Evolutionary conservation across 2,797 vertebrate species (phyloP), one percentile per base, ranked within the genome.

Genomic region (Carduelis carduelis): DNA sequence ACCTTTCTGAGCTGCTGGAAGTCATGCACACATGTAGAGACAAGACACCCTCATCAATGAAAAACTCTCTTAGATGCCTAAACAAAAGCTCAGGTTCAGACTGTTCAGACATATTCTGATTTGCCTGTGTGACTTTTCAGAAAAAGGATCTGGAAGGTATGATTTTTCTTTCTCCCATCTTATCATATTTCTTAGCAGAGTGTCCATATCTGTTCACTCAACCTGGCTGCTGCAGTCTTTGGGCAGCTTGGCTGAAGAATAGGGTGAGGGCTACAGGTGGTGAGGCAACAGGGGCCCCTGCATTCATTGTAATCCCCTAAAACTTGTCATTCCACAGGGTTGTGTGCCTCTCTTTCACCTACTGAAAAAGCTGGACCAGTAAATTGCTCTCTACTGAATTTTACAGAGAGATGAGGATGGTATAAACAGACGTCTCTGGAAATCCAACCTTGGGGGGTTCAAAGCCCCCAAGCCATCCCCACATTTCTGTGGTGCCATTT

Each of bases 401-500:
- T 75, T 44, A 30, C 50, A 66, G 35, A 35, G 22, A 24, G 15
- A 65, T 24, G 5, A 60, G 23, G 35, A 47, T 39, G 7, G 53
- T 80, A 75, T 8, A 43, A 93, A 72, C 14, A 82, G 37, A 72
- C 20, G 22, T 28, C 10, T 74, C n/a, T 87, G 75, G 27, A 93
- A 93, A 68, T 30, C 23, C 37, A 85, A 9, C 41, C 8, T 64
- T 12, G 41, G 18, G 41, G 41, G 0, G 27, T 24, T 41, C 52
- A 49, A 2, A 64, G 59, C 11, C 32, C 63, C 35, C 13, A 35
- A 2, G 32, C 32, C 64, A 35, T 10, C 26, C 34, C 34, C 43
- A 50, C 43, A 15, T 75, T 63, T 52, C 61, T 41, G 23, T n/a
- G 35, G 56, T 59, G 20, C 46, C 46, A 17, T 57, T 77, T 44